Evolutionary conservation across 2,113 vertebrate species (phyloP), one percentile per base, ranked within the genome.

Genomic region (Sialia sialis): DNA sequence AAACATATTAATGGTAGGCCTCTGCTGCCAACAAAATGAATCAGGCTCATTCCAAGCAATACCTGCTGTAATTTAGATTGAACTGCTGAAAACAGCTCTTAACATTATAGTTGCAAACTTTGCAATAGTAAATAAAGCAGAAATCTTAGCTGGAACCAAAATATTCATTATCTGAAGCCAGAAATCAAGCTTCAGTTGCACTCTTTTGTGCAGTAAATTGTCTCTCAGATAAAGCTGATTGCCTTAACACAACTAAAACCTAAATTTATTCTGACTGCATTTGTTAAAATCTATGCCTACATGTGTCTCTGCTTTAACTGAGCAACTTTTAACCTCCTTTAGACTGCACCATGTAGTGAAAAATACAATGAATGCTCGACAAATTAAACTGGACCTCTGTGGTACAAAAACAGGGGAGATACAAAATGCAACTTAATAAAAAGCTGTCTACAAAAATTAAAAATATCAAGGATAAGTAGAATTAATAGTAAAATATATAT

Each of bases 11-110:
- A 67, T 43, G 85, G 51, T 46, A 86, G 56, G 59, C 14, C 15
- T 84, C 30, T 92, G 26, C 27, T 86, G n/a, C 23, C 68, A 80
- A 55, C 8, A 80, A 72, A 83, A 93, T 14, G 17, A 88, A 92
- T 36, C n/a, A 67, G 68, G n/a, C 52, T 86, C 8, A 18, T 51
- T 81, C 13, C 52, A 81, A 86, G 52, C 17, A 81, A 62, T 43
- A 84, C 51, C 38, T 80, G 55, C 72, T 88, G 39, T 48, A 77
- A 94, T 70, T 55, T 68, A 76, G 44, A 83, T 29, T n/a, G 27
- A 87, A 25, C 15, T 58, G 55, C 18, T 0, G 1, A 76, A 90
- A 91, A 10, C 25, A 62, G 32, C 16, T 44, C 34, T 88, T 46
- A 76, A 80, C 8, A n/a, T 72, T 54, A 3, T 19, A 66, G 44